Evolutionary conservation across 2,113 vertebrate species (phyloP), one percentile per base, ranked within the genome.

Genomic region (Craseonycteris thonglongyai): DNA sequence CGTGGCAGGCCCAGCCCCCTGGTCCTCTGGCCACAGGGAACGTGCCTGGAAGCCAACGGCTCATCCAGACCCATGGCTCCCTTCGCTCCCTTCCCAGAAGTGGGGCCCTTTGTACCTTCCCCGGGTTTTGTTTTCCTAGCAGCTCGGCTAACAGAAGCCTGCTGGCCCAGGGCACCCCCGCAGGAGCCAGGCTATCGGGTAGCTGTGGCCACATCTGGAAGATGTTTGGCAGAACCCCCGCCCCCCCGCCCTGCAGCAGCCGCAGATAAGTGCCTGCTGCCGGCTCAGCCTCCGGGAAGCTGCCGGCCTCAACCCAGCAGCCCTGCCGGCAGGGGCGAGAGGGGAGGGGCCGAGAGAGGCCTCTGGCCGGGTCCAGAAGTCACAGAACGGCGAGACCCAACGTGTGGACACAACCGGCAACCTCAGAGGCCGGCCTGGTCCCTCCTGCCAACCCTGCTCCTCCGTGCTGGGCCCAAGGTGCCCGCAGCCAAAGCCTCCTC

Each of bases 151-250:
- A 95, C 92, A 2, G 80, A 90, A 97, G 93, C 0, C 0, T 42
- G 96, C 95, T 83, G 95, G 95, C 95, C 0, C 0, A 30, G 68
- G 85, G 97, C n/a, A n/a, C 88, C 88, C 88, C 95, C 51, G 97
- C 96, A 93, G 76, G 82, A 97, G 95, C 87, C 96, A 78, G 85
- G 95, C 94, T 96, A 96, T 96, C 59, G 2, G 84, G 96, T 97
- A 92, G 97, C 97, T 90, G 88, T 61, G 96, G 96, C 83, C 97
- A 98, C 98, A 98, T 98, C 97, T 97, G 98, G 98, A 98, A 98
- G 95, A 92, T 61, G 98, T 98, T 97, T 97, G 95, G 96, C 96
- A 95, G 92, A 78, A 96, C 80, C 93, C 94, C 88, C 0, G 7
- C 24, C 22, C 96, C 94, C 93, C 76, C 3, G 0, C 26, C 79